Conservation (phyloP, 2,113 vertebrate genomes). For the Regulus satrapa region DNA sequence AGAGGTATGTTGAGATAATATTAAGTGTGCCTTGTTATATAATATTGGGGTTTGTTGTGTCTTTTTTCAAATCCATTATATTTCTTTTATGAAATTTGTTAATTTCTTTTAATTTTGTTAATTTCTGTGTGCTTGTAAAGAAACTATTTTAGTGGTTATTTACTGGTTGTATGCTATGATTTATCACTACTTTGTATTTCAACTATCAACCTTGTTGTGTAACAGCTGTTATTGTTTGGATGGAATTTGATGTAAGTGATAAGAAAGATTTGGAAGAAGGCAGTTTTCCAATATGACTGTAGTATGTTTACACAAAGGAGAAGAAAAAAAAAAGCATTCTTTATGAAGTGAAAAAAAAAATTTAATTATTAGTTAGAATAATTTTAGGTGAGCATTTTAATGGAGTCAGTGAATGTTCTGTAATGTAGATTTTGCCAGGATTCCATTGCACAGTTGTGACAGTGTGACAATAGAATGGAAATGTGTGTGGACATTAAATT, state of each 20-base stretch:
- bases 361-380: background rate
- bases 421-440: background rate
- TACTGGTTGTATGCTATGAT: background rate
- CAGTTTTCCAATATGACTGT: background rate
- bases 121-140: background rate
- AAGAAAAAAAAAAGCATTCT: background rate
- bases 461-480: background rate
- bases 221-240: background rate
- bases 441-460: background rate
- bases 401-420: background rate
- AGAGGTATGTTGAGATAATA: slow-evolving; percentile 75
- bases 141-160: background rate
- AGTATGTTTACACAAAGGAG: background rate
- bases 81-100: too few relatives aligned
- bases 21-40: background rate
- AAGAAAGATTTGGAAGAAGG: background rate
- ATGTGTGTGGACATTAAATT: background rate
- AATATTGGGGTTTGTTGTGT: background rate
- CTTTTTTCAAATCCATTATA: background rate
- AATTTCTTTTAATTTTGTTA: too few relatives aligned
- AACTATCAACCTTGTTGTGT: background rate
- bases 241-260: background rate
- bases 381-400: background rate
- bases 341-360: background rate
- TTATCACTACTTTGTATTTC: background rate